phyloP scores from a whole-genome alignment of 1,140 invertebrate genomes.

The Aphaenogaster rudis region DNA sequence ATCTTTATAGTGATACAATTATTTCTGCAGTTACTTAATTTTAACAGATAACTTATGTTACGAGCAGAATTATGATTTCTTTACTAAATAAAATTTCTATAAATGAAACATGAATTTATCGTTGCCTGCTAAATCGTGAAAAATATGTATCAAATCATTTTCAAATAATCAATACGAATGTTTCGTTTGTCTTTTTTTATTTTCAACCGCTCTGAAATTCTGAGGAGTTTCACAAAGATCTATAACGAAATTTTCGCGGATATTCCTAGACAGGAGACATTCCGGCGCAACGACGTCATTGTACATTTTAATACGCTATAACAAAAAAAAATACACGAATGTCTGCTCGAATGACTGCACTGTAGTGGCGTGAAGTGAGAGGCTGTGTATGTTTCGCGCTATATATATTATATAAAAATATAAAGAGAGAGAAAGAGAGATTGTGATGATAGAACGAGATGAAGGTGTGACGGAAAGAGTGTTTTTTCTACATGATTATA shows the following conservation, averaged over 20 bases:
- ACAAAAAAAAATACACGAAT: constrained; percentile 5
- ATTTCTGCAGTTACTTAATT: neutral
- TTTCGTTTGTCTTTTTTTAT: neutral
- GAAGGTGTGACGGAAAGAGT: constrained; percentile 62
- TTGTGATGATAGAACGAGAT: constrained; percentile 64
- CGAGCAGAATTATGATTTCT: neutral
- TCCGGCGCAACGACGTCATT: constrained; percentile 53
- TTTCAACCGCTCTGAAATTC: neutral
- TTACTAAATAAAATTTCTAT: constrained; percentile 5
- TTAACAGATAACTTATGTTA: neutral
- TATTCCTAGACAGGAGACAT: constrained; percentile 49
- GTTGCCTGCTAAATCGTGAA: neutral
- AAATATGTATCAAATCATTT: neutral
- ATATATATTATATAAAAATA: constrained; percentile 70
- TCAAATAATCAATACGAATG: neutral
- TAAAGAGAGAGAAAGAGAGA: constrained; percentile 55
- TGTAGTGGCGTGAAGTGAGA: constrained; percentile 61
- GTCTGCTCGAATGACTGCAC: constrained; percentile 54
- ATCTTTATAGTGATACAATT: too few relatives aligned
- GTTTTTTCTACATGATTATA: constrained; percentile 78
- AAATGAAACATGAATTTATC: neutral
- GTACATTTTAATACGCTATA: constrained; percentile 54
- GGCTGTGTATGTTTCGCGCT: constrained; percentile 63
- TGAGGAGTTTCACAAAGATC: neutral
- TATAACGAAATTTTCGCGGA: constrained; percentile 12